Percentiles rank a stretch among this genome's conserved stretches.
Conservation (phyloP, 2,113 vertebrate species). For the Panthera uncia region DNA sequence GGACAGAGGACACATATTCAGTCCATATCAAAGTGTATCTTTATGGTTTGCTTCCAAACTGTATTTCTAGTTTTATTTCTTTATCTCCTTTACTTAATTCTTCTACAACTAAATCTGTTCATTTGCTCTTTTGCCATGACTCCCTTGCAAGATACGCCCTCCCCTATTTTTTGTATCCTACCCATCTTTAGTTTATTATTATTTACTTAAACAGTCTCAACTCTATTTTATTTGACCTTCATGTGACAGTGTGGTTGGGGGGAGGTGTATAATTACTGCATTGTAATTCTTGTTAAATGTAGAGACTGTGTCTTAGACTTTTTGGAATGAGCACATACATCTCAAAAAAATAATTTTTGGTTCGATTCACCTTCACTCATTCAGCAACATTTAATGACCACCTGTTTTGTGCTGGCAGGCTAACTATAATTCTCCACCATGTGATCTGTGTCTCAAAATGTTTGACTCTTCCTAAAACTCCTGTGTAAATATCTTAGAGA, state of each 20-base stretch:
- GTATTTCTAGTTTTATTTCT: background rate
- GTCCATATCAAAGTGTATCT: background rate
- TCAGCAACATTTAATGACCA: background rate
- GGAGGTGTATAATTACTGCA: background rate
- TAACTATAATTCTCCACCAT: background rate
- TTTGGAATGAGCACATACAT: background rate
- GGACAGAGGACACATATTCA: fast-evolving
- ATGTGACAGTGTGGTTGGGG: too few species aligned
- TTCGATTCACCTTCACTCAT: background rate
- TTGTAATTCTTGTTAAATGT: background rate
- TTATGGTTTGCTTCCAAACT: background rate
- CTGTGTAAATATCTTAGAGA: background rate
- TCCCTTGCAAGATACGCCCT: background rate
- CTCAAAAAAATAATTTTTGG: background rate
- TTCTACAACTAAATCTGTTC: background rate
- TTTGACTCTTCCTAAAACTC: background rate
- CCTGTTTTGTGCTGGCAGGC: background rate
- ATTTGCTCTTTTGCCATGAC: background rate
- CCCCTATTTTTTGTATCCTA: background rate
- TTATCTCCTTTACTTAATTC: background rate
- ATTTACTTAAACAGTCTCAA: background rate
- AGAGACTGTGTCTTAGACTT: background rate
- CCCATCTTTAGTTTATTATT: background rate
- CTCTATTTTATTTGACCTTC: background rate
- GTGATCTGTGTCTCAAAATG: background rate